Conservation (phyloP, 2,888 invertebrate genomes). For the Drosophila hamatofila region DNA sequence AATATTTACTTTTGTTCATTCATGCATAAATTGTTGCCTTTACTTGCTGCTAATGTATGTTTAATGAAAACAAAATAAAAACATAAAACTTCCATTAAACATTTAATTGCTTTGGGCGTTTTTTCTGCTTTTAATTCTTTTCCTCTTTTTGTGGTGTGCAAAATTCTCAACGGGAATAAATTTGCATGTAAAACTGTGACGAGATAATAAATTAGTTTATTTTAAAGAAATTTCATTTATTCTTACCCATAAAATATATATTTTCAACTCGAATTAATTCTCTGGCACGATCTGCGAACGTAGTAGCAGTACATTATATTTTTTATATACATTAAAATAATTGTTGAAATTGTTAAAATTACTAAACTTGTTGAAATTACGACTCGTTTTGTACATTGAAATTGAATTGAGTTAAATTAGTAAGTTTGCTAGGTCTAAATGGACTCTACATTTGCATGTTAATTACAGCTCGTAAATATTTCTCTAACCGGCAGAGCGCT, state of each 20-base stretch:
- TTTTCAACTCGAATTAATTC: not conserved
- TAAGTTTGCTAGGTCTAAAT: no score
- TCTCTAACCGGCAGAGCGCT: not conserved
- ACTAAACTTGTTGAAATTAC: no score
- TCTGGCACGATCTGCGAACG: not conserved
- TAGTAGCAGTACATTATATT: not conserved
- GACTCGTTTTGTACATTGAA: not conserved
- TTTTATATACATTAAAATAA: not conserved
- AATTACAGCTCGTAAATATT: slow-evolving; percentile 4
- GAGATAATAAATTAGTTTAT: not conserved
- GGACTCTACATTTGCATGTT: no score
- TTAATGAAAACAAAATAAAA: slow-evolving; percentile 12
- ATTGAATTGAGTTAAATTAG: not conserved
- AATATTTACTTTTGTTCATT: slow-evolving; percentile 52
- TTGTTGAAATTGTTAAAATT: not conserved
- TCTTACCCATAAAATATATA: not conserved
- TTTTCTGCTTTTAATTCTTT: not conserved
- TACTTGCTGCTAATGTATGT: slow-evolving; percentile 23
- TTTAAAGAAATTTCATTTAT: not conserved
- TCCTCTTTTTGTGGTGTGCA: not conserved
- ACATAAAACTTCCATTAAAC: slow-evolving; percentile 28
- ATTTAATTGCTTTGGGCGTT: slow-evolving; percentile 33
- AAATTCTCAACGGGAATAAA: not conserved
- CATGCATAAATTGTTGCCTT: slow-evolving; percentile 42
- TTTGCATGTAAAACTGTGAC: slow-evolving; percentile 1